A percentile compares a stretch with the other conserved stretches of the same genome.
Evolutionary conservation across 2,113 vertebrate genomes (phyloP).

Genomic region (Okapia johnstoni): DNA sequence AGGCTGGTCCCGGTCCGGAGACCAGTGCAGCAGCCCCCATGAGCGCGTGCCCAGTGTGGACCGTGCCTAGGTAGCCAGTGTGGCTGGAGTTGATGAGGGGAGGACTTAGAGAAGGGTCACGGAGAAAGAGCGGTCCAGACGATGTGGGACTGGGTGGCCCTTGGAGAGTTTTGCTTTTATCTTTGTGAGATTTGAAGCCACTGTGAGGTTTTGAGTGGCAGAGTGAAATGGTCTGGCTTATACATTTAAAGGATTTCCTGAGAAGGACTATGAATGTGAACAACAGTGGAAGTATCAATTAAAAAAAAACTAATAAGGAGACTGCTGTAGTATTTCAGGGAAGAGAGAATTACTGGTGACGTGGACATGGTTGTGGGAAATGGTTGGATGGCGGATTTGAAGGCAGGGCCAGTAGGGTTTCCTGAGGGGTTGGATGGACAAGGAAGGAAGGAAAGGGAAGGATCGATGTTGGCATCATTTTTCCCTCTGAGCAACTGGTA

Average conservation of each 20-base stretch:
- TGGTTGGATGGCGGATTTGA: not conserved
- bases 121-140: not conserved
- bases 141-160: rapidly evolving
- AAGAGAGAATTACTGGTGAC: not conserved
- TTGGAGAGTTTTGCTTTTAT: not conserved
- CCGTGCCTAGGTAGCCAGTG: no score
- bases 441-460: not conserved
- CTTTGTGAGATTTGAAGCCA: not conserved
- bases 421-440: not conserved
- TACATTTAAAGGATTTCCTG: not conserved
- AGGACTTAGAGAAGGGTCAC: not conserved
- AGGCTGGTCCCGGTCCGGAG: not conserved
- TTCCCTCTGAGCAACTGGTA: not conserved
- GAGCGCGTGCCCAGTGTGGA: rapidly evolving
- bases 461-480: not conserved
- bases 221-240: not conserved
- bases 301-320: not conserved
- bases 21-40: rapidly evolving
- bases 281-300: not conserved
- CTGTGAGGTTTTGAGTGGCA: not conserved
- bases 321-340: not conserved
- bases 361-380: not conserved
- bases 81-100: not conserved
- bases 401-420: not conserved
- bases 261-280: not conserved